Percentiles rank a stretch among this genome's conserved stretches.
These are phyloP conservation scores for Columbina picui DNA, from an alignment of 2,113 vertebrate genomes.

Conservation along the genomic window DNA sequence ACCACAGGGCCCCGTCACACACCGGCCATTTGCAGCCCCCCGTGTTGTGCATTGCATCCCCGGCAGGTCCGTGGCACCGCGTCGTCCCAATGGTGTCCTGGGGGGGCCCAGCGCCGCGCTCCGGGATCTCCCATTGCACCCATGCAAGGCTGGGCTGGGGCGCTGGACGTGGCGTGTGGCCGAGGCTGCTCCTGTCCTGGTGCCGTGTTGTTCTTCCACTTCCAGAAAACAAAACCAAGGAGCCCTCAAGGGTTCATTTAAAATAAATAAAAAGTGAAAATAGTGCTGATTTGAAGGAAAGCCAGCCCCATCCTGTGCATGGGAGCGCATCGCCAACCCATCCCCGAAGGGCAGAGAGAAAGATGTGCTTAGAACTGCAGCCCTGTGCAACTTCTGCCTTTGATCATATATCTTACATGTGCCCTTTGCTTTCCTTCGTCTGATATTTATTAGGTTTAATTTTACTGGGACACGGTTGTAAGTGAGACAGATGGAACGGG, in stretches of 20 bases:
- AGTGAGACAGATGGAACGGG: slow-evolving; percentile 77
- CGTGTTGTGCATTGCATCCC: rapidly evolving
- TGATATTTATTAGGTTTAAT: slow-evolving; percentile 82
- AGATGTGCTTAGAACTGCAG: slow-evolving; percentile 70
- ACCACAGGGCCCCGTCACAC: rapidly evolving
- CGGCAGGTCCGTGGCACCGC: rapidly evolving
- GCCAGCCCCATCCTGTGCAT: slow-evolving; percentile 6
- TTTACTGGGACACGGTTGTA: slow-evolving; percentile 75
- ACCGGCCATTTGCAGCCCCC: rapidly evolving
- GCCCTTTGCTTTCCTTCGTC: slow-evolving; percentile 76
- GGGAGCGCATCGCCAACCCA: not conserved
- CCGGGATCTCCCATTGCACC: not conserved
- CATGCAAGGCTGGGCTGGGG: no score
- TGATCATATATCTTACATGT: slow-evolving; percentile 62
- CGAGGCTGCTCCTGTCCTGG: not conserved
- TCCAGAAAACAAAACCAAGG: slow-evolving; percentile 28
- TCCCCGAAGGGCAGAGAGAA: slow-evolving; percentile 68
- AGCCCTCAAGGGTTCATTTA: slow-evolving; percentile 63
- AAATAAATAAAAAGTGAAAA: slow-evolving; percentile 56
- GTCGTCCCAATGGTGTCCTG: rapidly evolving
- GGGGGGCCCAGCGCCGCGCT: rapidly evolving
- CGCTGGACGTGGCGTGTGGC: not conserved
- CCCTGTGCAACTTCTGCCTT: slow-evolving; percentile 67
- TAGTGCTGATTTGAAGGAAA: slow-evolving; percentile 42
- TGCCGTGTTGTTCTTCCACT: not conserved